Base-by-base conservation (phyloP, 2,113 vertebrate genomes). In the Bungarus multicinctus region DNA sequence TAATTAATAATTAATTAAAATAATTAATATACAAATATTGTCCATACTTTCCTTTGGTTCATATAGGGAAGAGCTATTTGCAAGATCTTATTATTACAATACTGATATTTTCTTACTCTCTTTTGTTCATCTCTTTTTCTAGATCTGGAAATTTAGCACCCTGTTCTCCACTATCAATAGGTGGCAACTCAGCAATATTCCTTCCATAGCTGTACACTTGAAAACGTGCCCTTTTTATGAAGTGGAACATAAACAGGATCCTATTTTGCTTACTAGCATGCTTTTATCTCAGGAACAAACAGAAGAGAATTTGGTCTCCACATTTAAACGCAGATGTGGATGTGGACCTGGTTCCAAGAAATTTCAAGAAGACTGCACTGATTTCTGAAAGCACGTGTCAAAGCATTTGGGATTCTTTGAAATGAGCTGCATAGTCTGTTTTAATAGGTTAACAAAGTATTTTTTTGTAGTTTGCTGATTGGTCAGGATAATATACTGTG, bases 81-180 rank as follows among this genome's bases (percentile, higher is more conserved):
- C 22, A 88, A 81, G 18, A 23, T 25, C 34, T 87, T 25, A 39
- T 12, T 23, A 9, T 43, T 30, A 52, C 30, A 53, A 12, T 47
- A 14, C 6, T 64, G 47, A 74, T 18, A 22, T 88, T 52, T 55
- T 45, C n/a, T 27, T 87, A 16, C 1, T 88, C 4, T 60, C 52
- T 20, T 45, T 93, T 53, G 43, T 58, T 86, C 86, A 86, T 90
- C 10, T 43, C 14, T 60, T 85, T 90, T 39, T 23, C 81, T 93
- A 98, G 97, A 92, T 98, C 11, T 99, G 98, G 99, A 97, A 98
- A 92, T 99, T 98, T 96, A 99, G 99, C 97, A 98, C 97, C 58
- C 94, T 98, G 86, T 99, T 99, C 97, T 98, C 98, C 92, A 96
- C 98, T 11, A 97, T 99, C 95, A 97, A 98, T 90, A 93, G 90